A percentile compares a stretch with the other conserved stretches of the same genome.
Conservation (phyloP, 2,797 vertebrate species). For the Coreius guichenoti region DNA sequence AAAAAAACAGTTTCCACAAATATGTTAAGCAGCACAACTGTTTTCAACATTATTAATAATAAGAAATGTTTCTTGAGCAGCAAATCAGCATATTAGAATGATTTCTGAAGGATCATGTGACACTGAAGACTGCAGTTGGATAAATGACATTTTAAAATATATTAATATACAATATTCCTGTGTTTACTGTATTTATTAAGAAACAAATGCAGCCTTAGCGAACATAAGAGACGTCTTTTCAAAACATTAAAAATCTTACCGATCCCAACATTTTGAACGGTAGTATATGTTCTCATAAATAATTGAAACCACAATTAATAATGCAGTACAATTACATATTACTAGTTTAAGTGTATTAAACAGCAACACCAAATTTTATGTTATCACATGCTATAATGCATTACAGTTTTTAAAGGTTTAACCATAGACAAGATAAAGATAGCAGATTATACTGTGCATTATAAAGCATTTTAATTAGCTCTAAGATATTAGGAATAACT, state of each 20-base stretch:
- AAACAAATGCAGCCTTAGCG: no score
- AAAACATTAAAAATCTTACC: background rate
- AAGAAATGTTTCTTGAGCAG: no score
- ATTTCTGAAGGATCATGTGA: no score
- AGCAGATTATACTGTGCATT: background rate
- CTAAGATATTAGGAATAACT: background rate
- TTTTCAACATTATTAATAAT: background rate
- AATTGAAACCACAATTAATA: background rate
- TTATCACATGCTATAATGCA: background rate
- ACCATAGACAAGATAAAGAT: background rate
- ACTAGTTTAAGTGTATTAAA: background rate
- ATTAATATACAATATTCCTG: no score
- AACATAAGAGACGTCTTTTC: no score
- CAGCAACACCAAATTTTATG: background rate
- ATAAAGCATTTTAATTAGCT: background rate
- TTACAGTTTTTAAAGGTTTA: background rate
- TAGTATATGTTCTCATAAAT: background rate
- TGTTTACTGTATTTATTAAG: no score
- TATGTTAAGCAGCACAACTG: background rate
- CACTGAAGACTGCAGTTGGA: no score
- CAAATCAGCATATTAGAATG: no score
- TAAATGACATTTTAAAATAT: no score
- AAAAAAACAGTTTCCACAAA: background rate
- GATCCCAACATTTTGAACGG: background rate
- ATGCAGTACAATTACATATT: background rate